Evolutionary conservation across 2,113 vertebrate species (phyloP), one percentile per base, ranked within the genome.

Genomic region (Saccopteryx leptura): DNA sequence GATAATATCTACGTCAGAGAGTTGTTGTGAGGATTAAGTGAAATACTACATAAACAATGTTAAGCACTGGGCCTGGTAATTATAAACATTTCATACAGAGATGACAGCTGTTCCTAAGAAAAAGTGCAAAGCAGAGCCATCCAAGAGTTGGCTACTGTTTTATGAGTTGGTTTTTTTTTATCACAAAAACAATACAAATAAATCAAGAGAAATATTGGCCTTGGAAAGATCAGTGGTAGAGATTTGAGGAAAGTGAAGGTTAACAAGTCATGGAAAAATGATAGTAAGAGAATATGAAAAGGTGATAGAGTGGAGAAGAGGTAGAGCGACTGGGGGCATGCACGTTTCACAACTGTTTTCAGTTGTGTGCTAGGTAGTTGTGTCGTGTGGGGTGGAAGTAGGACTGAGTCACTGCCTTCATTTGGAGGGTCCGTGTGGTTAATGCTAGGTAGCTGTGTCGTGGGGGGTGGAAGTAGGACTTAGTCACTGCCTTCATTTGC

Each of bases 141-240:
- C 60, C 33, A 61, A 46, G 66, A 69, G n/a, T 50, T 68, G 19
- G 28, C n/a, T 33, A 4, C 26, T 90, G 5, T 79, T 76, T 69
- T 91, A 66, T 21, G 48, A n/a, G 50, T 66, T 91, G 39, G 56
- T 31, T 93, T 87, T 31, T 93, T 87, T 88, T 48, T 80, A 54
- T n/a, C 80, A 74, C n/a, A 74, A 86, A 95, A 93, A 65, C 26
- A 90, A 21, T 84, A 48, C 28, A 87, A 75, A 65, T 15, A 52
- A 80, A 92, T 28, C 33, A 94, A 80, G 52, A 92, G 17, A 39
- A 90, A 72, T 68, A 18, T 50, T n/a, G 83, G 18, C 33, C 8
- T 79, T 95, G 50, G 54, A 76, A 90, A 68, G 23, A 56, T 56
- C 68, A 76, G 21, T 90, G 79, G 50, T 39, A 46, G 54, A 60